A percentile compares a stretch with the other conserved stretches of the same genome.
Conservation (phyloP, 2,113 vertebrate species). For the Gobiocypris rarus region DNA sequence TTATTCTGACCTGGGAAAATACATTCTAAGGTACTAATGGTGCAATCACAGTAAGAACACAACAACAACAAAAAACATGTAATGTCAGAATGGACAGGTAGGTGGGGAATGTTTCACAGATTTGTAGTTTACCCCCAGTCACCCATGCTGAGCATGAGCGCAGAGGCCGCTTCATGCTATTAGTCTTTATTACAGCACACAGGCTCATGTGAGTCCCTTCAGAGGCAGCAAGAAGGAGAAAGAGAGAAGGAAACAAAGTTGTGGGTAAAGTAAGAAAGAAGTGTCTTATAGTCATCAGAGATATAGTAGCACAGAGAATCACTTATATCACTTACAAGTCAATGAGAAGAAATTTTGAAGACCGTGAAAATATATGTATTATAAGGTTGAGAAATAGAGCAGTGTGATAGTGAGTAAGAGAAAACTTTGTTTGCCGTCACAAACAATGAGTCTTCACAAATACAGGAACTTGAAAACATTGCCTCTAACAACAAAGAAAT, state of each 20-base stretch:
- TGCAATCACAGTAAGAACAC: background rate
- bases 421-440: background rate
- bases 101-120: background rate
- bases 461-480: background rate
- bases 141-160: slow-evolving; percentile 42
- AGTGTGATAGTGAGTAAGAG: background rate
- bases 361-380: background rate
- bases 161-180: slow-evolving; percentile 37
- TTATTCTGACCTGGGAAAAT: background rate
- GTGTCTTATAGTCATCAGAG: background rate
- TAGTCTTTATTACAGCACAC: slow-evolving; percentile 52
- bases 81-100: slow-evolving; percentile 31
- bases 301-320: background rate
- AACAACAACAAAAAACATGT: no score
- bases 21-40: background rate
- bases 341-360: background rate
- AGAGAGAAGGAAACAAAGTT: slow-evolving; percentile 4
- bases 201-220: slow-evolving; percentile 47
- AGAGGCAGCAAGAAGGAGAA: slow-evolving; percentile 19
- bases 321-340: background rate
- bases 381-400: background rate
- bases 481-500: background rate
- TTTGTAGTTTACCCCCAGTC: slow-evolving; percentile 58
- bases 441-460: background rate
- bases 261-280: background rate